phyloP scores from a whole-genome alignment of 2,888 invertebrate genomes.

The Cantharis rufa region DNA sequence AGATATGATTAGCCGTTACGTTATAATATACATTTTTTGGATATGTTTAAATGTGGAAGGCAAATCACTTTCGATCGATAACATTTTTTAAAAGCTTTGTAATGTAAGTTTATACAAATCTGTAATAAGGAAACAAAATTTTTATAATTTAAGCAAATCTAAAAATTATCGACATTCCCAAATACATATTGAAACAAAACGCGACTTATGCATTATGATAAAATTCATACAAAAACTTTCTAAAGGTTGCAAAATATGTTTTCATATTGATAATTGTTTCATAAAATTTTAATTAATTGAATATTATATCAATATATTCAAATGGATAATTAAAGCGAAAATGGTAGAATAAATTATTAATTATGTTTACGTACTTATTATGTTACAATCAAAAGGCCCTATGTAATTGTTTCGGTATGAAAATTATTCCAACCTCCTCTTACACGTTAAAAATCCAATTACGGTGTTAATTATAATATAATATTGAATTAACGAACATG shows the following conservation, averaged over 20 bases:
- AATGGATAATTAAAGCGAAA: background rate
- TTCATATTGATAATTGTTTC: background rate
- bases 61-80: too few relatives aligned
- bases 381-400: background rate
- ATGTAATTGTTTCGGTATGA: constrained; percentile 9
- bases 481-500: constrained; percentile 22
- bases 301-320: background rate
- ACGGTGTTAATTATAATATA: constrained; percentile 20
- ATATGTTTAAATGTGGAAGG: too few relatives aligned
- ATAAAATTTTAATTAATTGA: background rate
- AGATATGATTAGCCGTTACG: too few relatives aligned
- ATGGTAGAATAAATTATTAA: background rate
- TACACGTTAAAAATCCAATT: constrained; percentile 10
- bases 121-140: background rate
- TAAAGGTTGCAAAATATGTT: background rate
- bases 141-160: background rate
- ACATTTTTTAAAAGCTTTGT: too few relatives aligned
- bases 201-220: background rate
- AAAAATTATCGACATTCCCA: background rate
- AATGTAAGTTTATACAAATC: background rate
- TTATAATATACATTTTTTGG: too few relatives aligned
- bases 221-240: background rate
- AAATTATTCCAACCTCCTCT: constrained; percentile 15
- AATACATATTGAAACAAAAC: too few relatives aligned
- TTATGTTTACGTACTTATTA: background rate